phyloP scores from a whole-genome alignment of 1,140 invertebrate species.

The Episyrphus balteatus region DNA sequence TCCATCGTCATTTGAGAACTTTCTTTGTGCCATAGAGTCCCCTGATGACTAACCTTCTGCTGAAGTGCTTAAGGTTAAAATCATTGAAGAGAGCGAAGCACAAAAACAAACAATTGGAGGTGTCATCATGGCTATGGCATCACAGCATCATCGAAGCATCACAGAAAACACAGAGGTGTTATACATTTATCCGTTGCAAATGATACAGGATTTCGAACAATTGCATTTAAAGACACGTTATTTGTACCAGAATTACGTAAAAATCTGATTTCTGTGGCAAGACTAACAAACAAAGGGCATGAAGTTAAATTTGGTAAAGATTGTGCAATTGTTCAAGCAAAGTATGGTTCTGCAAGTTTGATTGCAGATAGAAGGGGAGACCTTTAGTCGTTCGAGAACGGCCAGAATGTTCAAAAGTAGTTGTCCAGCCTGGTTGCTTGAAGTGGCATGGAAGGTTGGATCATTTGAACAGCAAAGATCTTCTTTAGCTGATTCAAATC shows the following conservation, averaged over 20 bases:
- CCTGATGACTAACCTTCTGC: conserved; percentile 12
- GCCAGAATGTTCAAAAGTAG: neutral
- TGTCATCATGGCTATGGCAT: no score
- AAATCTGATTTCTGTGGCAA: neutral
- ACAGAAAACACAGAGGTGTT: neutral
- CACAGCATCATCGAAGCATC: neutral
- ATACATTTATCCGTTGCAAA: neutral
- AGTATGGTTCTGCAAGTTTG: neutral
- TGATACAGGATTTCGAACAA: neutral
- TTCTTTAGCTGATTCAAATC: neutral
- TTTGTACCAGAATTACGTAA: neutral
- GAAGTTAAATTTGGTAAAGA: neutral
- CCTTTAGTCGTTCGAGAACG: neutral
- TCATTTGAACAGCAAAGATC: neutral
- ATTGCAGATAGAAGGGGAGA: neutral
- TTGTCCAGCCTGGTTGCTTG: no score
- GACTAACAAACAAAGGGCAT: neutral
- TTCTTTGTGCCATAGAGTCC: conserved; percentile 12
- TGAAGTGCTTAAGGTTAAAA: conserved; percentile 13
- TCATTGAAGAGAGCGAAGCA: no score
- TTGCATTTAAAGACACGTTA: neutral
- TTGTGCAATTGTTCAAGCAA: neutral
- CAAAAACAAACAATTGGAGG: no score
- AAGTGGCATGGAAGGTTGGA: no score
- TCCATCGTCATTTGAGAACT: conserved; percentile 11